Base-by-base conservation (phyloP, 2,797 vertebrate genomes). In the Peromyscus melanophrys region DNA sequence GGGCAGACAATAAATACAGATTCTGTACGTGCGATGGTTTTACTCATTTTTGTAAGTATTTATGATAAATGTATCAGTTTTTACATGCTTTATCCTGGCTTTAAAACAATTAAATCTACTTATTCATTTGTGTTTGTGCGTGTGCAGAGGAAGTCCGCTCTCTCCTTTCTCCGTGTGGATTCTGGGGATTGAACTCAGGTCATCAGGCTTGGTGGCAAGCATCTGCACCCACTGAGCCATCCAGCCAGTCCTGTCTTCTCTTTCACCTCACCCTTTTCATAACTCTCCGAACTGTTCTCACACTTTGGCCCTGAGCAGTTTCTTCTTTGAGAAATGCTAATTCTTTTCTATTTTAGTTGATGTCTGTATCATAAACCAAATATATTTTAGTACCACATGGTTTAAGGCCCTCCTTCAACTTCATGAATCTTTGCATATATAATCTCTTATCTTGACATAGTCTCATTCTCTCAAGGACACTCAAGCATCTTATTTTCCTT, bases 401-500 rank as follows among this genome's bases (percentile, higher is more conserved):
- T 78, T 27, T 61, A 93, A 65, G 59, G 8, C 4, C 27, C 27
- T 75, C 23, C n/a, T 86, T 94, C 9, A 25, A 34, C 17, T 17
- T 92, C 27, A 43, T 34, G 29, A 94, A 69, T 88, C 34, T 89
- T 96, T 85, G 52, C 69, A 87, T 85, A 89, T 49, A 67, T 34
- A 96, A 83, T 92, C 40, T 82, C 37, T 94, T 85, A 27, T 21
- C 34, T 63, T 85, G 80, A 34, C 46, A 87, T 10, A 76, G 67
- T 83, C 73, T 93, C 40, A 89, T 77, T 83, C 14, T 89, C 90
- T 92, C 37, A 96, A 92, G 90, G 73, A 80, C 34, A 82, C n/a
- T 76, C 75, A 93, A 86, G 67, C 55, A 59, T 80, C 95, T 93
- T 63, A 17, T 82, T 82, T 90, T 67, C 67, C 31, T 93, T 97